Conservation (phyloP, 1,140 invertebrate species). For the Mycetomoellerius zeteki region DNA sequence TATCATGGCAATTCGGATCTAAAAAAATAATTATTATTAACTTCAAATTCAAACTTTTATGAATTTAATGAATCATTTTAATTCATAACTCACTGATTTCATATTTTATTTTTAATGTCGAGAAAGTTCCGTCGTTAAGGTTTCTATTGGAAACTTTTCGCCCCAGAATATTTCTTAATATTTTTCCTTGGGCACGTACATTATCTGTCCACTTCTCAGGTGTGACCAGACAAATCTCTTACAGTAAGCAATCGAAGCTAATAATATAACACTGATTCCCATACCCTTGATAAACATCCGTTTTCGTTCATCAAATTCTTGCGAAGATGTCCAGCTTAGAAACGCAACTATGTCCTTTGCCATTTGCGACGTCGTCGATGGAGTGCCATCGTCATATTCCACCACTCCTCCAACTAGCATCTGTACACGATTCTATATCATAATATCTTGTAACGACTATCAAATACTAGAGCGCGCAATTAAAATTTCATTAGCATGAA, state of each 20-base stretch:
- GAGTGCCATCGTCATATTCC: conserved; percentile 95
- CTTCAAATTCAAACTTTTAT: neutral
- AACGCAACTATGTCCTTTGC: conserved; percentile 98
- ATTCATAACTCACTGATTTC: neutral
- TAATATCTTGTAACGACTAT: neutral
- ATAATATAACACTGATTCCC: conserved; percentile 88
- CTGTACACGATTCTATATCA: conserved; percentile 50
- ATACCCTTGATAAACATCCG: conserved; percentile 93
- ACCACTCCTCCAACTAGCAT: conserved; percentile 89
- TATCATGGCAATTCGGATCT: neutral
- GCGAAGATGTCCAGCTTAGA: conserved; percentile 96
- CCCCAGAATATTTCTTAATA: neutral
- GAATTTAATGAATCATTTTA: neutral
- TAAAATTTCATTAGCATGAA: neutral
- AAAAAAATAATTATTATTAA: neutral
- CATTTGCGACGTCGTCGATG: conserved; percentile 96
- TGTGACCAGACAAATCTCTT: conserved; percentile 84
- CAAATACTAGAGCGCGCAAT: neutral
- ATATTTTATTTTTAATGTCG: neutral
- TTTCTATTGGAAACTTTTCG: neutral
- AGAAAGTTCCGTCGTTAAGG: neutral
- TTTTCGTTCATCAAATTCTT: conserved; percentile 96
- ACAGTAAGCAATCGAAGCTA: conserved; percentile 89
- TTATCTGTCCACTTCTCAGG: conserved; percentile 48
- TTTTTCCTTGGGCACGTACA: conserved; percentile 50